Evolutionary conservation across 2,113 vertebrate genomes (phyloP), one percentile per base, ranked within the genome.

Genomic region (Solenodon paradoxus): DNA sequence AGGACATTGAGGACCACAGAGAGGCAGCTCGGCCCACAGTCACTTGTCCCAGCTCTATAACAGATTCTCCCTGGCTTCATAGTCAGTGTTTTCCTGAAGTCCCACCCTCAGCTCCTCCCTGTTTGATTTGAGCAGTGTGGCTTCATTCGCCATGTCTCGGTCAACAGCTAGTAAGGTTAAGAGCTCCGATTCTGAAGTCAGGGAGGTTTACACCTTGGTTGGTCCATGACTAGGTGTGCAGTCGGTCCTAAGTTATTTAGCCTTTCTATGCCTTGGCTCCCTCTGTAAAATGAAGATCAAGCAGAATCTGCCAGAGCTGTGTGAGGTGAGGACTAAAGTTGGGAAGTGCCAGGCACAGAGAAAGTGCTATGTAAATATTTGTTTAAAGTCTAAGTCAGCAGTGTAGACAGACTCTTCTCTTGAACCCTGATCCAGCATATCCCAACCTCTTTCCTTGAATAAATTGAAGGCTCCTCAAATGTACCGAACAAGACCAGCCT

Each of bases 251-350:
- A 78, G 30, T 74, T 64, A 75, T 45, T 68, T 92, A 51, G 80
- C 75, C 19, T 12, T 79, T 75, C 72, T 45, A 6, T 68, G 22
- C 85, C 83, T 96, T 49, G 40, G 66, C 92, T 81, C 95, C 79
- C n/a, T 87, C n/a, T 86, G 15, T 81, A 45, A 88, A 92, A 64
- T 74, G 55, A 20, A 26, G 11, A 20, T 85, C 63, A 79, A 64
- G 64, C 30, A 82, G 45, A n/a, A 47, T 32, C 20, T 88, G 64
- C 22, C 30, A 66, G 74, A 19, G 42, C 45, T 89, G 12, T 28
- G 1, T 82, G 79, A 82, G 30, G 35, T 61, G 82, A 86, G 32
- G 40, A 64, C 53, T 89, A 63, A 45, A 24, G 74, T 59, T 86
- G 61, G 66, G 24, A 85, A 85, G 45, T 82, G 15, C 22, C 45